phyloP scores from a whole-genome alignment of 2,797 vertebrate genomes.

The Centroberyx gerrardi region DNA sequence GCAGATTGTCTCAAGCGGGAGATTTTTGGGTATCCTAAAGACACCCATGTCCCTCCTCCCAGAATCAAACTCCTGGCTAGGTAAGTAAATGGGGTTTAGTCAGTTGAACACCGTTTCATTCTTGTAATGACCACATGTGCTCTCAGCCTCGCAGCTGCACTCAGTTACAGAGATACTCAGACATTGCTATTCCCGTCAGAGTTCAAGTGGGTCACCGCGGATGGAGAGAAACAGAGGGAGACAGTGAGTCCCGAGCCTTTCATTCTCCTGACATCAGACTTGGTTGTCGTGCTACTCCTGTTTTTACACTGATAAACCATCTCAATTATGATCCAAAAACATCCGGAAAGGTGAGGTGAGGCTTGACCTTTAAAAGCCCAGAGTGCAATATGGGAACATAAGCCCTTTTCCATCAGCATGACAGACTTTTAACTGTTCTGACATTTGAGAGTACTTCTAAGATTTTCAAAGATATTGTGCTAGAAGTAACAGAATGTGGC shows the following conservation, averaged over 20 bases:
- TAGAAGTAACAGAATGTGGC: background rate
- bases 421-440: conserved; percentile 43
- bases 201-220: conserved; percentile 58
- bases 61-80: conserved; percentile 51
- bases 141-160: conserved; percentile 50
- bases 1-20: background rate
- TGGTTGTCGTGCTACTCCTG: conserved; percentile 59
- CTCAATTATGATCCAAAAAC: conserved; percentile 68
- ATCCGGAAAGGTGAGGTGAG: conserved; percentile 50
- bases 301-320: conserved; percentile 66
- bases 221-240: conserved; percentile 45
- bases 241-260: conserved; percentile 68
- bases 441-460: conserved; percentile 55
- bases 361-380: conserved; percentile 61
- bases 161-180: conserved; percentile 48
- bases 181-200: conserved; percentile 75
- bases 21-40: too few relatives aligned
- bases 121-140: conserved; percentile 49
- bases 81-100: conserved; percentile 51
- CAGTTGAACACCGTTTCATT: conserved; percentile 56
- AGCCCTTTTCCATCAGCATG: conserved; percentile 47
- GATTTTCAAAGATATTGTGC: conserved; percentile 11
- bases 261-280: conserved; percentile 38
- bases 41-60: background rate
- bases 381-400: conserved; percentile 45